Conservation (phyloP, 2,797 vertebrate genomes). For the Acropternis orthonyx region DNA sequence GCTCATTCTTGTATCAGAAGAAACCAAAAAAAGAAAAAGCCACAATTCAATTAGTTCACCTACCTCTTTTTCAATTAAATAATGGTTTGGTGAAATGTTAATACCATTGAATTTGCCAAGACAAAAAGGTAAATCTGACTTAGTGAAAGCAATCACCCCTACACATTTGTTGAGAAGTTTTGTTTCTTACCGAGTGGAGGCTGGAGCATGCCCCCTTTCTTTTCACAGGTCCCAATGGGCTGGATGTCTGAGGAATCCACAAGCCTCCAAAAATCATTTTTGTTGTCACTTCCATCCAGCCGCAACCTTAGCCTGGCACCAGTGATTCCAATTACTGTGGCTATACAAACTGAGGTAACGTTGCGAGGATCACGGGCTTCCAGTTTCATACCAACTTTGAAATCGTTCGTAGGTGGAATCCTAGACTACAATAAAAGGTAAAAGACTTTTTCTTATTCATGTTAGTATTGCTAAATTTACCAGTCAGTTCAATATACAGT, state of each 20-base stretch:
- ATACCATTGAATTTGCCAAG: background rate
- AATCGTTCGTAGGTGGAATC: conserved; percentile 90
- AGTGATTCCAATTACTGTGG: conserved; percentile 90
- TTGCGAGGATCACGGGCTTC: conserved; percentile 94
- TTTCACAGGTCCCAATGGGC: conserved; percentile 93
- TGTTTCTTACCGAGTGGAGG: conserved; percentile 88
- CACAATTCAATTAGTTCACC: background rate
- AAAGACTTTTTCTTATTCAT: conserved; percentile 16
- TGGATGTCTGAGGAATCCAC: conserved; percentile 96
- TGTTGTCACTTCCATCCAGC: conserved; percentile 94
- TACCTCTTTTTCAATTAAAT: background rate
- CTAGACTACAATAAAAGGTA: conserved; percentile 79
- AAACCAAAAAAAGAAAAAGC: background rate
- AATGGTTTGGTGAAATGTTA: background rate
- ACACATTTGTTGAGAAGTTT: background rate
- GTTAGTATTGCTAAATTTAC: background rate
- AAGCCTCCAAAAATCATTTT: conserved; percentile 96
- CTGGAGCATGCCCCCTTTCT: conserved; percentile 95
- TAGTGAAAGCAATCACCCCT: background rate
- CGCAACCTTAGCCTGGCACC: conserved; percentile 90
- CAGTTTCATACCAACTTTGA: conserved; percentile 96
- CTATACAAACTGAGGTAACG: conserved; percentile 90
- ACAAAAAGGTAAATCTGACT: background rate
- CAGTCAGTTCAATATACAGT: background rate
- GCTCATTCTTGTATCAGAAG: background rate